Base-by-base conservation (phyloP, 1,140 invertebrate species). In the Psilanteris sp. region DNA sequence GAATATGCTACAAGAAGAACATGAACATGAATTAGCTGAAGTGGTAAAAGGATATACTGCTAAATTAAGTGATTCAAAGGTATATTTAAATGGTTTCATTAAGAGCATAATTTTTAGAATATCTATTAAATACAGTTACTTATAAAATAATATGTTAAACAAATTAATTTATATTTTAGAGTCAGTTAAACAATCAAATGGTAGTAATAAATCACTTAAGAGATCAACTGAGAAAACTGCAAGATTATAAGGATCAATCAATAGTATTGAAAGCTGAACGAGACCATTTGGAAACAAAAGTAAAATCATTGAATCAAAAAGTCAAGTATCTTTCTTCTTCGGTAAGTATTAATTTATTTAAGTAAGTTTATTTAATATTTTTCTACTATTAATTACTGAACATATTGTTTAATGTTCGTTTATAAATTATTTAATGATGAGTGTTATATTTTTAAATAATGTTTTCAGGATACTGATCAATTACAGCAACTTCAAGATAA, bases 1-100 rank as follows among this genome's bases (percentile, higher is more conserved):
- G 4, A 94, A 93, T 83, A 90, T 93, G 3, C 85, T 94, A 2
- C 94, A 95, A 85, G 90, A 93, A 55, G 93, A 93, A 3, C 94
- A 95, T 55, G 93, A 95, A 76, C 90, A 92, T 16, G 94, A 95
- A 80, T 85, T 95, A 31, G 91, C 90, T 1, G 61, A 81, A 7
- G 50, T 90, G 18, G 54, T 89, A 15, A 86, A 88, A 46, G 88
- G 88, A n/a, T 88, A 89, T 36, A 86, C 81, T 39, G 46, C 83
- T 1, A 88, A 88, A 41, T 70, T 87, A n/a, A 84, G 83, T 5
- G 83, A 86, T 22, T 87, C 85, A 4, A 87, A 87, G 71, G 82
- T 55, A 89, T n/a, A n/a, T n/a, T n/a, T n/a, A n/a, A n/a, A n/a
- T n/a, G n/a, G n/a, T n/a, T n/a, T n/a, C n/a, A n/a, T n/a, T n/a